phyloP scores from a whole-genome alignment of 2,113 vertebrate genomes.

The Amia ocellicauda region DNA sequence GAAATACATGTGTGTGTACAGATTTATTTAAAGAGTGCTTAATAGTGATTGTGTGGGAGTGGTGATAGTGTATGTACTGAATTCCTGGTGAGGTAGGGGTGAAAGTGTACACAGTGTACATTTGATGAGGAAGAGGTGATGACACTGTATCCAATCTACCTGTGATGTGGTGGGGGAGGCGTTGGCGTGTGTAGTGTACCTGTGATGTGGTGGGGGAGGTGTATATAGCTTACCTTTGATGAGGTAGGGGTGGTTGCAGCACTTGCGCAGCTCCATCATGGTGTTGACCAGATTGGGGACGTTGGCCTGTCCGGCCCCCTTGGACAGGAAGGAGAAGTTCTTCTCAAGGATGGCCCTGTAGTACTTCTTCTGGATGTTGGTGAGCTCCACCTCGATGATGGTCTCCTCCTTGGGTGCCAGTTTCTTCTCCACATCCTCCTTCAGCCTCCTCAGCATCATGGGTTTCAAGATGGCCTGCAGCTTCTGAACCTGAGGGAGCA shows the following conservation, averaged over 20 bases:
- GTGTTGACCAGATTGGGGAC: constrained; percentile 98
- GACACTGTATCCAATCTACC: constrained; percentile 2
- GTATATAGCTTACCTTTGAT: constrained; percentile 99
- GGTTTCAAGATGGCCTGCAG: constrained; percentile 95
- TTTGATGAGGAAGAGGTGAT: neutral
- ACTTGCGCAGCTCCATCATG: constrained; percentile 98
- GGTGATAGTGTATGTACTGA: neutral
- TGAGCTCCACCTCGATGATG: constrained; percentile 97
- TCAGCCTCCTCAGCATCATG: constrained; percentile 95
- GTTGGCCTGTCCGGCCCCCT: constrained; percentile 92
- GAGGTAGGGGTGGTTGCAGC: constrained; percentile 98
- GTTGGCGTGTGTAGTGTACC: neutral
- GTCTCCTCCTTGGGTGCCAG: constrained; percentile 97
- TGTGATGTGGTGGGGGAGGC: neutral
- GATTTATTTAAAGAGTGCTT: too few species aligned
- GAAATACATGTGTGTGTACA: too few species aligned
- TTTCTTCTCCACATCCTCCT: constrained; percentile 98
- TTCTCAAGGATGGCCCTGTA: constrained; percentile 95
- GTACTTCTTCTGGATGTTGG: constrained; percentile 99
- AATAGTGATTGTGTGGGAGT: too few species aligned
- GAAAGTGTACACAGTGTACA: too few species aligned
- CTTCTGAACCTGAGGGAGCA: constrained; percentile 83
- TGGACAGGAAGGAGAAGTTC: constrained; percentile 96
- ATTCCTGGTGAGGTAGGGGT: too few species aligned
- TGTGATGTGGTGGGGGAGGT: neutral